A percentile compares a stretch with the other conserved stretches of the same genome.
These are phyloP conservation scores for Thalassarche chlororhynchos DNA, from an alignment of 2,113 vertebrate genomes.

Conservation along the genomic window DNA sequence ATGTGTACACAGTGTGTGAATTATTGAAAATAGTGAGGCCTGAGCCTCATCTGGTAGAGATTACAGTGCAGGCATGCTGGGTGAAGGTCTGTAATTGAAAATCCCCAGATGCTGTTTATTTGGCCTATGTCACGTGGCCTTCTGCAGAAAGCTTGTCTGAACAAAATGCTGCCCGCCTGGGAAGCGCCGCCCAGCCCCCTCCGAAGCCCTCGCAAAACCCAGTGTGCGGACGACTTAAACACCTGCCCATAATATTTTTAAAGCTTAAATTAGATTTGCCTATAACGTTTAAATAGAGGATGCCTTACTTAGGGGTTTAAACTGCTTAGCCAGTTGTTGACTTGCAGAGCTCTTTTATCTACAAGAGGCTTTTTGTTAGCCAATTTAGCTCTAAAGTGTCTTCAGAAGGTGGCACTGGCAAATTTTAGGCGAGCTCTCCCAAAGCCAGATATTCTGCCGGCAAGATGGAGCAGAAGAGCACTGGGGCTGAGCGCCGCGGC, in stretches of 20 bases:
- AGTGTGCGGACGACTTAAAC: conserved; percentile 69
- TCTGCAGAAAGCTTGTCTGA: conserved; percentile 76
- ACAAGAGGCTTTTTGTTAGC: conserved; percentile 73
- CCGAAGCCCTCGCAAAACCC: conserved; percentile 7
- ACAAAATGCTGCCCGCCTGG: conserved; percentile 78
- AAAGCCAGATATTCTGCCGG: not conserved
- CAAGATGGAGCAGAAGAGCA: not conserved
- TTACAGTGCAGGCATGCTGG: conserved; percentile 88
- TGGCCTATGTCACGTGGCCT: conserved; percentile 84
- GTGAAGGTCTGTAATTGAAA: conserved; percentile 86
- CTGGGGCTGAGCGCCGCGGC: rapidly evolving
- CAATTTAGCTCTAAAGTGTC: conserved; percentile 61
- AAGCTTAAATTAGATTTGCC: conserved; percentile 81
- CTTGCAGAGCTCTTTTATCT: conserved; percentile 75
- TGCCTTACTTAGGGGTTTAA: conserved; percentile 76
- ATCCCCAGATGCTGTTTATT: conserved; percentile 91
- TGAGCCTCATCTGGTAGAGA: conserved; percentile 90
- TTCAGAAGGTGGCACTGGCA: not conserved
- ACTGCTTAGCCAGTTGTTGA: conserved; percentile 81
- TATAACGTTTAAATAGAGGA: conserved; percentile 77
- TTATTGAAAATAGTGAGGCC: conserved; percentile 94
- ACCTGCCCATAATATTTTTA: conserved; percentile 85
- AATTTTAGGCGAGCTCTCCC: not conserved
- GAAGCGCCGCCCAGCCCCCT: conserved; percentile 65
- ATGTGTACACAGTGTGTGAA: conserved; percentile 94